phyloP scores from a whole-genome alignment of 2,888 invertebrate genomes.

The Lasioglossum marginatum region DNA sequence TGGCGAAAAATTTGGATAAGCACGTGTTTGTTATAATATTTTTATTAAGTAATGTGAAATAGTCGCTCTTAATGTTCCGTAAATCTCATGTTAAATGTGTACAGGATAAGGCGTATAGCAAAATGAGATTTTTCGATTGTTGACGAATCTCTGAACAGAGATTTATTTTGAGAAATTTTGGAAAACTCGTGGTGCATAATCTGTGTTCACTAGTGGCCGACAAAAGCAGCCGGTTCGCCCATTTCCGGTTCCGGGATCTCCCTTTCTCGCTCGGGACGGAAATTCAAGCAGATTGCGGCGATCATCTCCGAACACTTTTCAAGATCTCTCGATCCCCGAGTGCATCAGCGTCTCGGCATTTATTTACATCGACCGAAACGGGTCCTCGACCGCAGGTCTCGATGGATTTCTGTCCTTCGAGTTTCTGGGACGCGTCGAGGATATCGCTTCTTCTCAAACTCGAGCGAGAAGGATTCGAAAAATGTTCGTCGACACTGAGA shows the following conservation, averaged over 20 bases:
- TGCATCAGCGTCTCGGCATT: constrained; percentile 15
- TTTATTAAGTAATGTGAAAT: neutral
- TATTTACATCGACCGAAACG: constrained; percentile 31
- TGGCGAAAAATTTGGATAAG: neutral
- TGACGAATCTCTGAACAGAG: too few relatives aligned
- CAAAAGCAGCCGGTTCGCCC: neutral
- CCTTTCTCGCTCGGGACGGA: neutral
- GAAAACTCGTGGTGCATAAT: neutral
- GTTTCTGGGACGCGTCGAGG: neutral
- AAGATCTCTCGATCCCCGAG: neutral
- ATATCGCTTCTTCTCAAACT: neutral
- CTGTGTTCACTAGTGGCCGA: neutral
- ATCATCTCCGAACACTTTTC: constrained; percentile 7
- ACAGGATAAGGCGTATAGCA: too few relatives aligned
- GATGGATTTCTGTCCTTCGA: neutral
- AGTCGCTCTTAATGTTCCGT: too few relatives aligned
- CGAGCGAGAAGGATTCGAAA: neutral
- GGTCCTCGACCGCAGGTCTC: neutral
- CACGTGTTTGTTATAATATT: neutral
- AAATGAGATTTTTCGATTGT: neutral
- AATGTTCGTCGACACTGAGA: neutral
- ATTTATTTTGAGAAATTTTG: neutral
- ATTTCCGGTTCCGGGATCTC: neutral
- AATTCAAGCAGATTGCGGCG: constrained; percentile 16
- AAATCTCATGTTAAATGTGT: too few relatives aligned